Evolutionary conservation across 1,140 invertebrate genomes (phyloP), one percentile per base, ranked within the genome.

Genomic region (Neuroterus valhalla): DNA sequence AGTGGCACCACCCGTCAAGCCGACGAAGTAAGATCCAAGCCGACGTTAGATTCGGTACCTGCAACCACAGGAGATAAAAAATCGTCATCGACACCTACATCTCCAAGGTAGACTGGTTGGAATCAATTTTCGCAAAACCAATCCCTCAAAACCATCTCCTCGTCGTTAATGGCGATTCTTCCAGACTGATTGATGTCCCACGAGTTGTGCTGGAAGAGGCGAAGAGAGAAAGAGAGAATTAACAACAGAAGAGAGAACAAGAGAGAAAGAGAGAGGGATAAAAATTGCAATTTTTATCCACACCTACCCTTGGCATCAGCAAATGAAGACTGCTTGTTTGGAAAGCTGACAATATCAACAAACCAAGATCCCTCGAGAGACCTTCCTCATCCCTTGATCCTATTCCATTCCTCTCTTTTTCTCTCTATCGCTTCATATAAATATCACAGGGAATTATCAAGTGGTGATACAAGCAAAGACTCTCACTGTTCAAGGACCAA

Each of bases 1-100:
- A 85, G 85, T 86, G 68, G 71, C 84, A 66, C 79, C 76, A 66
- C 67, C 83, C n/a, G 85, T 85, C 74, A 71, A 71, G 50, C 48
- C 50, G 19, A 46, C 43, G 26, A 71, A 71, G 52, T 71, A 71
- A 71, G 46, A 10, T 46, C 21, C 70, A 19, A 52, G 45, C 69
- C 46, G 50, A 43, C 46, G 48, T 4, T 62, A 26, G 70, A 62
- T 66, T 42, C 55, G 38, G 19, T 38, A 71, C 48, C 70, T 19
- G 10, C 52, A 62, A 71, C 70, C 38, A 71, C 52, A 26, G 70
- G 70, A 71, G 38, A 55, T 42, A 55, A 71, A 31, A 62, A 44
- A 42, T 55, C 55, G 70, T 71, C 70, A 71, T 45, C 52, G 70
- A 52, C 55, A 71, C 23, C 70, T 12, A 15, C 48, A 68, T 31